Conservation (phyloP, 2,888 invertebrate species). For the Myopa testacea region DNA sequence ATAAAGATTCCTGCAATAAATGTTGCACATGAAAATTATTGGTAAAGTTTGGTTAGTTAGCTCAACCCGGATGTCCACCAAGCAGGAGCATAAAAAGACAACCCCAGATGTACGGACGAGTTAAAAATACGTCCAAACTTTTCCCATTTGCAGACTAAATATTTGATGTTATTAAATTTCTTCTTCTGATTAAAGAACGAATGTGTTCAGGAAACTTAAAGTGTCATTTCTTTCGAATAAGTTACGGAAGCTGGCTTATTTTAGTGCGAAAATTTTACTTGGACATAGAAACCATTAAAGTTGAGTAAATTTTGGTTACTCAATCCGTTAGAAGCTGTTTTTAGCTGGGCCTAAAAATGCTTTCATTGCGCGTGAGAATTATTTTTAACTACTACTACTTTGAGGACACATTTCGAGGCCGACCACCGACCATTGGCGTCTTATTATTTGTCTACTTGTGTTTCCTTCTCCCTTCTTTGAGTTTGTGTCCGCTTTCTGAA, state of each 20-base stretch:
- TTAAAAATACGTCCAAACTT: slow-evolving; percentile 25
- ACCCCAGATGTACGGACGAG: neutral
- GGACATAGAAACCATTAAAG: too few relatives aligned
- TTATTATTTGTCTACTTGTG: too few relatives aligned
- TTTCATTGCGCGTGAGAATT: neutral
- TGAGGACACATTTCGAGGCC: neutral
- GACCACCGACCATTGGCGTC: too few relatives aligned
- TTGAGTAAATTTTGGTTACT: too few relatives aligned
- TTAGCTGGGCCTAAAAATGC: neutral
- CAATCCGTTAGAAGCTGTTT: too few relatives aligned
- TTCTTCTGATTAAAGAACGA: neutral
- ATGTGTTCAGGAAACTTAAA: too few relatives aligned
- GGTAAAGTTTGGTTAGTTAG: slow-evolving; percentile 40
- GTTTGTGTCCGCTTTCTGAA: too few relatives aligned
- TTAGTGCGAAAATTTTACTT: too few relatives aligned
- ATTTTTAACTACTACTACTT: slow-evolving; percentile 2
- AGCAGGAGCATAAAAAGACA: neutral
- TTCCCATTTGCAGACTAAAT: slow-evolving; percentile 26
- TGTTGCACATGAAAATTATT: slow-evolving; percentile 42
- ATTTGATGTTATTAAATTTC: slow-evolving; percentile 26
- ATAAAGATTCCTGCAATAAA: slow-evolving; percentile 44
- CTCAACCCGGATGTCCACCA: slow-evolving; percentile 41
- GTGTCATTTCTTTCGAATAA: too few relatives aligned
- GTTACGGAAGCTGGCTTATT: too few relatives aligned
- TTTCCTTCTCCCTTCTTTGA: too few relatives aligned